Conservation (phyloP, 2,888 invertebrate genomes). For the Tineola bisselliella region DNA sequence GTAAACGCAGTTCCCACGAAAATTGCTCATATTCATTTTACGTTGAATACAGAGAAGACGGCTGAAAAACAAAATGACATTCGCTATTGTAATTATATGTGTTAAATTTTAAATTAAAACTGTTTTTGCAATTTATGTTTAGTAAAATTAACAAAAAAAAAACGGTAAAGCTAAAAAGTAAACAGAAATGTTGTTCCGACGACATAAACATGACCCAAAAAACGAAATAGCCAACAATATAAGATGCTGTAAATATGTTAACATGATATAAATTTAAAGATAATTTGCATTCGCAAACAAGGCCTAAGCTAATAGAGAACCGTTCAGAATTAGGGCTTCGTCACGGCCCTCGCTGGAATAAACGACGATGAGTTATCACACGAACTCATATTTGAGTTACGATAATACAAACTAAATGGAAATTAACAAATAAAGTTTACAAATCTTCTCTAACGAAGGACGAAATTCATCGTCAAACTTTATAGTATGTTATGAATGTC, state of each 20-base stretch:
- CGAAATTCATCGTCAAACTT: neutral
- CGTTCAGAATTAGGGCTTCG: conserved; percentile 24
- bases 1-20: conserved; percentile 5
- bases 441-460: neutral
- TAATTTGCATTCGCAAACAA: conserved; percentile 36
- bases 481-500: neutral
- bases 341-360: conserved; percentile 23
- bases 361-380: conserved; percentile 28
- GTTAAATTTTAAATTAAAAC: neutral
- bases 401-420: conserved; percentile 10
- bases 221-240: neutral
- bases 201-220: conserved; percentile 6
- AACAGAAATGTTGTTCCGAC: neutral
- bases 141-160: neutral
- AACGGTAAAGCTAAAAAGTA: neutral
- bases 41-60: neutral
- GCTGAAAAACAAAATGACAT: conserved; percentile 3
- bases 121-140: neutral
- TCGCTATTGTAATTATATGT: neutral
- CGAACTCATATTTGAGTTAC: conserved; percentile 17
- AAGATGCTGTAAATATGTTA: conserved; percentile 24
- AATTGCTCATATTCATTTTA: conserved; percentile 11
- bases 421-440: conserved; percentile 13
- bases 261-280: conserved; percentile 36
- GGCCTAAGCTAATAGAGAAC: conserved; percentile 44